phyloP scores from a whole-genome alignment of 2,113 vertebrate genomes.

The Lipotes vexillifer region DNA sequence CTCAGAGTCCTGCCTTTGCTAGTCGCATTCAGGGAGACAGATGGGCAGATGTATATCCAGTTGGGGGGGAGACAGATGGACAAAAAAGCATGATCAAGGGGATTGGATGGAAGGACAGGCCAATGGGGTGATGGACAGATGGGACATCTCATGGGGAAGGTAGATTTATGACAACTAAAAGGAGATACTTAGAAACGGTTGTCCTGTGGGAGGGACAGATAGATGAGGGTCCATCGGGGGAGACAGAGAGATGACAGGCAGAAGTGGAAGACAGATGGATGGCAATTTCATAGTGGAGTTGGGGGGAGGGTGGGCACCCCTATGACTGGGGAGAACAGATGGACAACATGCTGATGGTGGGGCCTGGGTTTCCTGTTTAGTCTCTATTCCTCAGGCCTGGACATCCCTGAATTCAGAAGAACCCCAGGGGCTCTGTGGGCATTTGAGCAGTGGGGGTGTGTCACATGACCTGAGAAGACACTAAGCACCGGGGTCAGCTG shows the following conservation, averaged over 20 bases:
- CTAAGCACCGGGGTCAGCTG: background rate
- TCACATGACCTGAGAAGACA: conserved; percentile 14
- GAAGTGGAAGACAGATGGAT: conserved; percentile 50
- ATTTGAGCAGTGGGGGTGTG: background rate
- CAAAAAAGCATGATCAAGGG: background rate
- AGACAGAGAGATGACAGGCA: conserved; percentile 41
- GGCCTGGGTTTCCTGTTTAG: conserved; percentile 42
- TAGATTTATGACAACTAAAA: background rate
- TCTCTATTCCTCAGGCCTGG: background rate
- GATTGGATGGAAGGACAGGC: background rate
- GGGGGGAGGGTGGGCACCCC: background rate
- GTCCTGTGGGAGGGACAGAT: conserved; percentile 49
- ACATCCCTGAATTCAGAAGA: background rate
- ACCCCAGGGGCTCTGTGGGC: conserved; percentile 12
- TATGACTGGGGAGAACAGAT: conserved; percentile 7
- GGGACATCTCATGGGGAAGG: conserved; percentile 14
- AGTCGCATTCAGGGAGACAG: conserved; percentile 39
- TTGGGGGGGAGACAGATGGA: conserved; percentile 42
- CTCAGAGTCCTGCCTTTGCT: background rate
- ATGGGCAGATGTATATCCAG: conserved; percentile 43
- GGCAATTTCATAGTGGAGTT: background rate
- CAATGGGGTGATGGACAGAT: conserved; percentile 24
- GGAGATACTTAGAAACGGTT: background rate
- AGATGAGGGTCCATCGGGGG: conserved; percentile 16
- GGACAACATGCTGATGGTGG: background rate